Evolutionary conservation across 2,888 invertebrate genomes (phyloP), one percentile per base, ranked within the genome.

Genomic region (Cephus spinipes): DNA sequence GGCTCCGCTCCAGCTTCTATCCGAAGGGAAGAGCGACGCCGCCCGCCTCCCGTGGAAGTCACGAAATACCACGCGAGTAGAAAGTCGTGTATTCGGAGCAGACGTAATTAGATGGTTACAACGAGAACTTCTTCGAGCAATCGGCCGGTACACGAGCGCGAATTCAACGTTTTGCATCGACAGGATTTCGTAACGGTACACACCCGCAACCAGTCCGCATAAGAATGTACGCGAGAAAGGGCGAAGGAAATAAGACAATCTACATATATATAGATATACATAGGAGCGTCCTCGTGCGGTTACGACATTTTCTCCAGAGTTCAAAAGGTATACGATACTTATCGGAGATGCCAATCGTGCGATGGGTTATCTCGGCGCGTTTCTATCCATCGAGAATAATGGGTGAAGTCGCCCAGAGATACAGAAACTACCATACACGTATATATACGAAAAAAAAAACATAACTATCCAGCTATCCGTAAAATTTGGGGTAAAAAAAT

Each of bases 1-100:
- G 23, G 6, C 32, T 71, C 31, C 30, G 6, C 71, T 33, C 71
- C 30, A n/a, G 32, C 71, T 33, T 9, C 71, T 9, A 71, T 71
- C 15, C 71, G n/a, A 71, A 71, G 32, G 55, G 55, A 55, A 71
- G 71, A 33, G 32, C 71, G 71, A 71, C 31, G 32, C 31, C 71
- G 32, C 23, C 33, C 31, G 71, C 31, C 71, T 33, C 71, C 9
- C 9, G 55, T 55, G 55, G 55, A 55, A 55, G 71, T 33, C 71
- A 71, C 79, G 35, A 76, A 77, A 79, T 81, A 81, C 83, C 84
- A 80, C 82, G 84, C 84, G 79, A 84, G 83, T 84, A 83, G 84
- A 84, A 84, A 84, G 81, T 84, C 83, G 80, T 84, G 83, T 83
- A 83, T 84, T 83, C 84, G 77, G 79, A 79, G 83, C 81, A 74